Evolutionary conservation across 2,888 invertebrate species (phyloP), one percentile per base, ranked within the genome.

Genomic region (Aleiodes alternator): DNA sequence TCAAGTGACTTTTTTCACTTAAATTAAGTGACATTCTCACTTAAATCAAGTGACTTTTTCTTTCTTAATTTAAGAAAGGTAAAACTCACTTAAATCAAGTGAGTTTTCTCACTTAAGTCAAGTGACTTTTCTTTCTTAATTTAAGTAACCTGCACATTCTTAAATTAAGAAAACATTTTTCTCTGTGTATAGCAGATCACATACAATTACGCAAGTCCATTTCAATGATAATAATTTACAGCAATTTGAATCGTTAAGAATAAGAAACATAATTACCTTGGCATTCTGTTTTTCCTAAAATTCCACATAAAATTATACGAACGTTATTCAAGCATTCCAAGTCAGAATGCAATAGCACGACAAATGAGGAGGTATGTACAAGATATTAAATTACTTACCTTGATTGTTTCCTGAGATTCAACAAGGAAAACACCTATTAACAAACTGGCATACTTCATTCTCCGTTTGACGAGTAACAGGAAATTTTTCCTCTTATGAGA

Each of bases 361-460:
- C 64, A 64, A 64, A 64, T 64, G 64, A 64, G 48, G 48, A 23
- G 64, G 64, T 64, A 48, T 64, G 64, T 64, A 64, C 64, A 48
- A 48, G 8, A 16, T 23, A 16, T 43, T 48, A 43, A 64, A 64
- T 64, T 16, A 64, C 64, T 64, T 23, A 38, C 23, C 64, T 23
- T 48, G 43, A 59, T 64, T 64, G 43, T 64, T 64, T 48, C 48
- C 43, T 23, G 43, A 64, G 23, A 48, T 38, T n/a, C 43, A 43
- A 5, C 43, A 43, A 29, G 64, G 64, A 64, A 64, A 64, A 64
- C 48, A 23, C 64, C 48, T 64, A 43, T 64, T 43, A 64, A 64
- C 64, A 64, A 64, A 64, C 64, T 64, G 16, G 12, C 14, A 64
- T 48, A 64, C 64, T 64, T 64, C 64, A 64, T 64, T 61, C 43